Conservation (phyloP, 2,888 invertebrate species). For the Lasius fuliginosus region DNA sequence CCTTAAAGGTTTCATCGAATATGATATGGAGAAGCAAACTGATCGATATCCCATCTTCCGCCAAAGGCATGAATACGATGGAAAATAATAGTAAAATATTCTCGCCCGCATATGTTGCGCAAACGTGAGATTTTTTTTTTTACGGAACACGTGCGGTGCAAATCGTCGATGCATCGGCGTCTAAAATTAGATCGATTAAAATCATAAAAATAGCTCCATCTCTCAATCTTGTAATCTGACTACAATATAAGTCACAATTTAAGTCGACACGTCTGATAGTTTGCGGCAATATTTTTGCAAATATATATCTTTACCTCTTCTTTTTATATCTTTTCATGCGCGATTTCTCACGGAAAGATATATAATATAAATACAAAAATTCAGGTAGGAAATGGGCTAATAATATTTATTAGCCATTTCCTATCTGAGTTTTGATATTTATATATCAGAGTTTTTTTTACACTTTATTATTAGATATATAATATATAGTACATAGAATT, state of each 20-base stretch:
- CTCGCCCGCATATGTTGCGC: background rate
- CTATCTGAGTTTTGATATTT: no score
- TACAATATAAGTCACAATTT: background rate
- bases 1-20: conserved; percentile 29
- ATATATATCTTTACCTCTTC: conserved; percentile 25
- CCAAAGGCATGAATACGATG: conserved; percentile 10
- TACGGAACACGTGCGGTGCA: background rate
- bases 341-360: background rate
- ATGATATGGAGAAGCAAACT: conserved; percentile 3
- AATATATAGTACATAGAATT: no score
- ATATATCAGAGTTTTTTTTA: no score
- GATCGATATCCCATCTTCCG: conserved; percentile 34
- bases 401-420: no score
- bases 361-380: conserved; percentile 10
- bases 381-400: no score
- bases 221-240: background rate
- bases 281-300: background rate
- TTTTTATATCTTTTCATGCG: conserved; percentile 18
- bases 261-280: background rate
- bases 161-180: background rate
- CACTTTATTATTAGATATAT: no score
- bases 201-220: background rate
- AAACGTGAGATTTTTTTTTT: background rate
- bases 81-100: conserved; percentile 9
- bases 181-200: background rate